Evolutionary conservation across 2,888 invertebrate genomes (phyloP).

Genomic region (Lottia gigantea): DNA sequence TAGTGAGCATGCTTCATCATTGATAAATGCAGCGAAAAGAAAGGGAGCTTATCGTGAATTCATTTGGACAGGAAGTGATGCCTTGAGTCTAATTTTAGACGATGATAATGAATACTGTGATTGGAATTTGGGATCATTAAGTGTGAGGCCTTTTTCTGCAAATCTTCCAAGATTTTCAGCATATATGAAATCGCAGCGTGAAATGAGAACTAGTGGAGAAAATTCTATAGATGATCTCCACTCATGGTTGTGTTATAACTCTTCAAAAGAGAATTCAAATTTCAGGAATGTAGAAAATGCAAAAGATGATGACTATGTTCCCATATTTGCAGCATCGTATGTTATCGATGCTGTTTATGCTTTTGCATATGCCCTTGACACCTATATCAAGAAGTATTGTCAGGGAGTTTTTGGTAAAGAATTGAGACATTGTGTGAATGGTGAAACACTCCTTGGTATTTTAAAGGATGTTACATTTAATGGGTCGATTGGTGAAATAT

Average conservation of each 20-base stretch:
- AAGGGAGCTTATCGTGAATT: constrained; percentile 43
- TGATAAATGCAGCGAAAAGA: constrained; percentile 42
- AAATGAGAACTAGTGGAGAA: background rate
- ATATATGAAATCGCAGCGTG: constrained; percentile 17
- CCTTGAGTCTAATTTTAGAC: constrained; percentile 34
- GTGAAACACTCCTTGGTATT: constrained; percentile 37
- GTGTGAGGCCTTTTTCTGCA: constrained; percentile 29
- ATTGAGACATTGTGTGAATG: constrained; percentile 38
- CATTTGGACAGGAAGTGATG: constrained; percentile 61
- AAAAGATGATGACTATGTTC: constrained; percentile 19
- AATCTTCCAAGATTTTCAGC: constrained; percentile 21
- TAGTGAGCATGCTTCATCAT: constrained; percentile 41
- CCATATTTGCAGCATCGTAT: constrained; percentile 32
- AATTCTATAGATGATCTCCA: background rate
- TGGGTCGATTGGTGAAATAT: constrained; percentile 47
- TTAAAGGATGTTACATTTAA: constrained; percentile 40
- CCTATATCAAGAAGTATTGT: constrained; percentile 42
- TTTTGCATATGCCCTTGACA: constrained; percentile 44
- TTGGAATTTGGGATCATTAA: constrained; percentile 33
- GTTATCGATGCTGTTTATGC: constrained; percentile 50
- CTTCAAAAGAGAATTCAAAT: background rate
- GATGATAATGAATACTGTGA: constrained; percentile 33
- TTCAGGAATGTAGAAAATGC: background rate
- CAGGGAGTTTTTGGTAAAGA: constrained; percentile 26
- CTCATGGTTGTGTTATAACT: constrained; percentile 12